Evolutionary conservation across 2,888 invertebrate genomes (phyloP).

Genomic region (Xanthia togata): DNA sequence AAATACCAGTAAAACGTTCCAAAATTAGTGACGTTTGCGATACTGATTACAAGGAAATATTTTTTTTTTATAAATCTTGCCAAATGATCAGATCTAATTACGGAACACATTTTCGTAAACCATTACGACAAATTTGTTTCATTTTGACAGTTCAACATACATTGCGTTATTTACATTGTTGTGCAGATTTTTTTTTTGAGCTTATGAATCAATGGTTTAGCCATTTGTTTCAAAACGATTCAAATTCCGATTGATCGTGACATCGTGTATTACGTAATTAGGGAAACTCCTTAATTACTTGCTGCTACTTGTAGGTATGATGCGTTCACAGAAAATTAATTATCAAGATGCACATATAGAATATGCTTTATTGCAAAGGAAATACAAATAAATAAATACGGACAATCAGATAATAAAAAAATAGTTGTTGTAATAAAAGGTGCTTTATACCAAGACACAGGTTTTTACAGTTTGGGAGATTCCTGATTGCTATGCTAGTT

Average conservation of each 20-base stretch:
- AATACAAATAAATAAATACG: neutral
- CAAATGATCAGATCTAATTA: no score
- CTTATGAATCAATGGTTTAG: no score
- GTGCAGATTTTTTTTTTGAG: no score
- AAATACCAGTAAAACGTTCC: slow-evolving; percentile 2
- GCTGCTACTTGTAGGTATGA: neutral
- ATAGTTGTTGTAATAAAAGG: neutral
- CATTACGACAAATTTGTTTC: no score
- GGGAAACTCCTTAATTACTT: neutral
- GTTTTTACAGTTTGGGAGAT: neutral
- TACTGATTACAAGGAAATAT: slow-evolving; percentile 15
- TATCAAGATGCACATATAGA: neutral
- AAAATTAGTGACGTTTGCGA: neutral
- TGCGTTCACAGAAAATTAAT: neutral
- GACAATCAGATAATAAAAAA: neutral
- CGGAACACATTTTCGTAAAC: no score
- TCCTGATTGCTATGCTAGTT: neutral
- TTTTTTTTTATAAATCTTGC: neutral
- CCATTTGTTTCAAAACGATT: no score
- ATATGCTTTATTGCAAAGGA: neutral
- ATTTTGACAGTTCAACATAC: no score
- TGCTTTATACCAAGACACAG: neutral
- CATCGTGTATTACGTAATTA: no score
- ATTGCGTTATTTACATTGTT: no score
- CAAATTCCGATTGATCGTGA: no score